These are phyloP conservation scores for Dendrolimus kikuchii DNA, from an alignment of 1,140 invertebrate genomes.

Conservation along the genomic window DNA sequence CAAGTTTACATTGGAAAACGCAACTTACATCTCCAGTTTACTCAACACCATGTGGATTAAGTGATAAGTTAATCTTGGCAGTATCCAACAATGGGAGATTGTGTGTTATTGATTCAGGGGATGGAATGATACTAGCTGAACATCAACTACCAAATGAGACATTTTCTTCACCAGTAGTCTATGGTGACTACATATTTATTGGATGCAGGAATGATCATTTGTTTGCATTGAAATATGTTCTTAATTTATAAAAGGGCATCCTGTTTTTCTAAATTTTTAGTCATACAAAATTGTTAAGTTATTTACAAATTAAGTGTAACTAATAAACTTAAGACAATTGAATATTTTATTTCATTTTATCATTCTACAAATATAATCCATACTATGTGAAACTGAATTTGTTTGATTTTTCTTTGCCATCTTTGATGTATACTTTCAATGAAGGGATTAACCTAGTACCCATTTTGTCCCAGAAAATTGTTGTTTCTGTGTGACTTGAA, in stretches of 20 bases:
- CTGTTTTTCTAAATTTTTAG: too few species aligned
- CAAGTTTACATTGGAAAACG: constrained; percentile 57
- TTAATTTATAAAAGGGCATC: constrained; percentile 18
- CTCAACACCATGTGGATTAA: constrained; percentile 74
- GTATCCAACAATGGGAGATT: constrained; percentile 73
- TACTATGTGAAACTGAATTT: too few species aligned
- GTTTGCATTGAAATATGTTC: constrained; percentile 73
- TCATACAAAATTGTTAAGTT: too few species aligned
- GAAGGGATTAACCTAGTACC: too few species aligned
- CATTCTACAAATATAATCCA: too few species aligned
- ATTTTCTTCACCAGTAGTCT: constrained; percentile 80
- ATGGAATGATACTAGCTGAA: constrained; percentile 62
- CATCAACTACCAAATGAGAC: constrained; percentile 74
- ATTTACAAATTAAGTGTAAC: too few species aligned
- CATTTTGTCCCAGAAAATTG: too few species aligned
- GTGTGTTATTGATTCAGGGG: constrained; percentile 67
- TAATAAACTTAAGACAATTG: too few species aligned
- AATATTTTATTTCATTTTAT: too few species aligned
- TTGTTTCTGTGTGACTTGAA: too few species aligned
- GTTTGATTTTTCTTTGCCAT: too few species aligned
- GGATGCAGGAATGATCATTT: constrained; percentile 83
- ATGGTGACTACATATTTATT: constrained; percentile 73
- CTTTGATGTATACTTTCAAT: too few species aligned
- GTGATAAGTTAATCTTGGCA: constrained; percentile 54
- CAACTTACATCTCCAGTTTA: constrained; percentile 73